A percentile compares a stretch with the other conserved stretches of the same genome.
Conservation (phyloP, 2,113 vertebrate genomes). For the Gnathonemus longibarbis region DNA sequence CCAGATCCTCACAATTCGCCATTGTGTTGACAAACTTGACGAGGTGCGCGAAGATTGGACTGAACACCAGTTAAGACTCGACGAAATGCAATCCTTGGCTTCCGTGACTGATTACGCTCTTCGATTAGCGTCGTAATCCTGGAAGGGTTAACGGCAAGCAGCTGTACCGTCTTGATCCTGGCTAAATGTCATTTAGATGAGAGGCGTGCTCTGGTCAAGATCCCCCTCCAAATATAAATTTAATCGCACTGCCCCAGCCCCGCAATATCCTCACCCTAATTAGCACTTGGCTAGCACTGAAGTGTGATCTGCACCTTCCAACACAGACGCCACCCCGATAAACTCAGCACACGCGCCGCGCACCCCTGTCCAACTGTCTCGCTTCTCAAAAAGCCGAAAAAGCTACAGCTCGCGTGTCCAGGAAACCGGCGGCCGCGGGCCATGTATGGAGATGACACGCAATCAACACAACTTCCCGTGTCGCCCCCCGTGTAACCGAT, state of each 20-base stretch:
- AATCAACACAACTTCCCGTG: neutral
- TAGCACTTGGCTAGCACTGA: slow-evolving; percentile 20
- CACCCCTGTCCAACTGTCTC: neutral
- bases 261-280: slow-evolving; percentile 26
- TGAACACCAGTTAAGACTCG: neutral
- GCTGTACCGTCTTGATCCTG: slow-evolving; percentile 18
- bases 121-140: slow-evolving; percentile 1
- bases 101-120: neutral
- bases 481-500: neutral
- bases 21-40: neutral
- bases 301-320: slow-evolving; percentile 23
- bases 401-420: neutral
- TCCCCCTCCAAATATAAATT: slow-evolving; percentile 31
- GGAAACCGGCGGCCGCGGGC: neutral
- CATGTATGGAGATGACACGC: neutral
- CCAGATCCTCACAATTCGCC: neutral
- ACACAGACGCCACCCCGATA: neutral
- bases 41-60: neutral
- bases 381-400: neutral
- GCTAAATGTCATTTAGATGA: slow-evolving; percentile 28
- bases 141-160: slow-evolving; percentile 20
- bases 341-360: neutral
- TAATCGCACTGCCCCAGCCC: slow-evolving; percentile 19
- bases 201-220: slow-evolving; percentile 24
- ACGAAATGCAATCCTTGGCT: neutral